Conservation (phyloP, 2,888 invertebrate species). For the Xylophagus ater region DNA sequence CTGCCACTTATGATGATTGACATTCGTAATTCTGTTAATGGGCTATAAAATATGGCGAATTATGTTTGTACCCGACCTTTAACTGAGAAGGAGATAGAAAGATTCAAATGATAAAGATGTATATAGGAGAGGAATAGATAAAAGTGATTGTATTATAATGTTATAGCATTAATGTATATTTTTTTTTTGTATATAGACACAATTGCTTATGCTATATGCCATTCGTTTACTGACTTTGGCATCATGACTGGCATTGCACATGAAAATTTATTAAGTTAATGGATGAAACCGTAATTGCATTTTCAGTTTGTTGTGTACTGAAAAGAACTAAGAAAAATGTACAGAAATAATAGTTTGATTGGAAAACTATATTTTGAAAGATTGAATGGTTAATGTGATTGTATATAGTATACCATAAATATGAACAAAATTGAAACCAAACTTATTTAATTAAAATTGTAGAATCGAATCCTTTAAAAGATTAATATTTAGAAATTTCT, state of each 20-base stretch:
- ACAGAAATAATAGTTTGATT: no score
- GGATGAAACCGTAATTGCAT: constrained; percentile 23
- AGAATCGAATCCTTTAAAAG: no score
- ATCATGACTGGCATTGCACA: constrained; percentile 19
- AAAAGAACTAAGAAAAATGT: no score
- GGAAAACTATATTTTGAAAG: no score
- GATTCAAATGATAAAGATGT: no score
- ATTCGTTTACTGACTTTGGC: constrained; percentile 8
- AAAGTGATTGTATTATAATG: constrained; percentile 5
- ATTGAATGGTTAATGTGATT: no score
- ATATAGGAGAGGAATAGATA: no score
- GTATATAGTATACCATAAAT: no score
- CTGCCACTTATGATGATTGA: constrained; percentile 26
- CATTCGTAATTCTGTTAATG: constrained; percentile 26
- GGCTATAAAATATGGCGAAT: constrained; percentile 25
- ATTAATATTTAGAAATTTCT: no score
- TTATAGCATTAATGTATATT: background rate
- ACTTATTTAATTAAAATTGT: no score
- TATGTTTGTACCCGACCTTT: constrained; percentile 21
- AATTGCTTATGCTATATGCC: constrained; percentile 4
- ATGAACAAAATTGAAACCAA: no score
- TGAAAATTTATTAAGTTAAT: constrained; percentile 24
- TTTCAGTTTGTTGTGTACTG: no score
- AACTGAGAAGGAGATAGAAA: background rate
- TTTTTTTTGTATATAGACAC: constrained; percentile 8